Evolutionary conservation across 2,888 invertebrate genomes (phyloP).

Genomic region (Liposcelis brunnea): DNA sequence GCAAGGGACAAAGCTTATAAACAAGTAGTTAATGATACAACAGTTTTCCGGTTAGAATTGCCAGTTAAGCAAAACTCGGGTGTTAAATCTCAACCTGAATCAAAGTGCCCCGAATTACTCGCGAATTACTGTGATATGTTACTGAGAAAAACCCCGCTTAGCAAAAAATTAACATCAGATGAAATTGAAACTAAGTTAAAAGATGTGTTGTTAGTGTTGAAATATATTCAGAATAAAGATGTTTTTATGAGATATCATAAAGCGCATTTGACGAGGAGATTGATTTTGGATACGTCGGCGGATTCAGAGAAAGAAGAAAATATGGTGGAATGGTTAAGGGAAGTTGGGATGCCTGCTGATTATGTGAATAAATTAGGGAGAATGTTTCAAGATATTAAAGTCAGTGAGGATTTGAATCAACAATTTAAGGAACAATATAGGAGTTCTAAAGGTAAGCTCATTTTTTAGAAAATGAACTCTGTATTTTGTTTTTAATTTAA

Average conservation of each 20-base stretch:
- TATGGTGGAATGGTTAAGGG: constrained; percentile 94
- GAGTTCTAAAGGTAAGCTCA: constrained; percentile 44
- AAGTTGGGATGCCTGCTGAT: constrained; percentile 99
- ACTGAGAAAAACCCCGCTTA: constrained; percentile 84
- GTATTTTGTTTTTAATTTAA: too few species aligned
- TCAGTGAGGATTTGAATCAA: constrained; percentile 87
- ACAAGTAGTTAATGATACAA: constrained; percentile 93
- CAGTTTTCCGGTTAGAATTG: constrained; percentile 51
- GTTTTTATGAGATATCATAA: constrained; percentile 99
- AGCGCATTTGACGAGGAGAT: constrained; percentile 84
- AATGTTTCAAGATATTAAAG: constrained; percentile 98
- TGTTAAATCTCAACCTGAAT: constrained; percentile 53
- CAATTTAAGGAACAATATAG: constrained; percentile 66
- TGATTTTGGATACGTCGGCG: constrained; percentile 94
- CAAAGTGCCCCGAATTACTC: constrained; percentile 94
- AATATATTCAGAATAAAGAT: constrained; percentile 98
- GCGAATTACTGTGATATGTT: constrained; percentile 99
- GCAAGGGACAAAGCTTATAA: constrained; percentile 96
- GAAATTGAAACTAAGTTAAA: constrained; percentile 87
- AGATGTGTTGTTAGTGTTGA: constrained; percentile 89
- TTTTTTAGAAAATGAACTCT: constrained; percentile 24
- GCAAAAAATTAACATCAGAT: constrained; percentile 89
- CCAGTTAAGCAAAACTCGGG: constrained; percentile 29
- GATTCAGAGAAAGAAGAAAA: constrained; percentile 99
- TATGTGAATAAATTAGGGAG: constrained; percentile 95